Evolutionary conservation across 2,113 vertebrate species (phyloP).

Genomic region (Hyperoodon ampullatus): DNA sequence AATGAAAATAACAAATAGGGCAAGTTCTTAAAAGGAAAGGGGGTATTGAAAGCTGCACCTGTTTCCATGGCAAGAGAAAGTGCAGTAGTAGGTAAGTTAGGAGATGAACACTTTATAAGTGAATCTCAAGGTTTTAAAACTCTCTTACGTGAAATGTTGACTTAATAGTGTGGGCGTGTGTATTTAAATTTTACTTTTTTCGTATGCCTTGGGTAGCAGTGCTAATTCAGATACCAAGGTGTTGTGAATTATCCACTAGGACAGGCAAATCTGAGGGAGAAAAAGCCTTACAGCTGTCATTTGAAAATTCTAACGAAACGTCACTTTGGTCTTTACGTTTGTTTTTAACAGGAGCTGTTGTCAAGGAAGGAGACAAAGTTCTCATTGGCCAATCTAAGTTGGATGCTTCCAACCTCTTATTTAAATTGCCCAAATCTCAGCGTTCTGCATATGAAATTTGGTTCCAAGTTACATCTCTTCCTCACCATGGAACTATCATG

Average conservation of each 20-base stretch:
- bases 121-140: neutral
- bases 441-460: constrained; percentile 90
- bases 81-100: neutral
- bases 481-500: constrained; percentile 88
- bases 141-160: neutral
- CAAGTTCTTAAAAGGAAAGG: constrained; percentile 35
- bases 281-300: neutral
- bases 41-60: neutral
- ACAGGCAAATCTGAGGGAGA: neutral
- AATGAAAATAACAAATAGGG: constrained; percentile 34
- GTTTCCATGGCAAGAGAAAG: neutral
- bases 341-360: constrained; percentile 85
- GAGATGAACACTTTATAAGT: neutral
- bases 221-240: neutral
- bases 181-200: neutral
- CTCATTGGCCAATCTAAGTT: constrained; percentile 89
- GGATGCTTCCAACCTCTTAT: constrained; percentile 92
- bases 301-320: constrained; percentile 28
- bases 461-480: constrained; percentile 91
- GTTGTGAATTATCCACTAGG: neutral
- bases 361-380: constrained; percentile 90
- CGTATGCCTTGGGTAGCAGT: neutral
- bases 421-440: constrained; percentile 87
- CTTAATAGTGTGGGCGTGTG: neutral
- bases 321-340: constrained; percentile 14